A percentile compares a stretch with the other conserved stretches of the same genome.
These are phyloP conservation scores for Cancer borealis DNA, from an alignment of 2,888 invertebrate genomes.

Conservation along the genomic window DNA sequence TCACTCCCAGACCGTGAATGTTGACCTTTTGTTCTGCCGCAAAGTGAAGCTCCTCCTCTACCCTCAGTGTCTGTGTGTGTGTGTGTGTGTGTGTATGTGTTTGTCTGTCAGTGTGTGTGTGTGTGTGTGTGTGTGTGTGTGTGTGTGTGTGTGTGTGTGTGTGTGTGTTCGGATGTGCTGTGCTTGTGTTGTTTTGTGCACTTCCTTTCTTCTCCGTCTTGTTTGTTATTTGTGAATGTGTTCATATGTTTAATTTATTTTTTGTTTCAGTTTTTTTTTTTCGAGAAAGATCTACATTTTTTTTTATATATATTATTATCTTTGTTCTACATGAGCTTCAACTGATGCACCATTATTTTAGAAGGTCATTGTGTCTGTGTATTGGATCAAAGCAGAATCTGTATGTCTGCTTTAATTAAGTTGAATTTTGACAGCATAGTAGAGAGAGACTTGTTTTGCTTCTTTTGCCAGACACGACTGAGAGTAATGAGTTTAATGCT, in stretches of 20 bases:
- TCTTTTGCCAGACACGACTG: slow-evolving; percentile 3
- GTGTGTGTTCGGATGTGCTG: slow-evolving; percentile 27
- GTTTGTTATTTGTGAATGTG: slow-evolving; percentile 10
- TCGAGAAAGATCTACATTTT: neutral
- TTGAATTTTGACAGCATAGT: neutral
- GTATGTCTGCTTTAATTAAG: neutral
- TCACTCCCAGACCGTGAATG: neutral
- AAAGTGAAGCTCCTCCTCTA: neutral
- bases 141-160: slow-evolving; percentile 44
- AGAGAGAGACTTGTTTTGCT: neutral
- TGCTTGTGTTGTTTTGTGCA: slow-evolving; percentile 22
- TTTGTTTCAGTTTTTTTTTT: slow-evolving; percentile 5
- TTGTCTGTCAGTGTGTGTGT: neutral
- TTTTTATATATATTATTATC: neutral
- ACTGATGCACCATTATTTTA: neutral
- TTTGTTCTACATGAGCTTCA: neutral
- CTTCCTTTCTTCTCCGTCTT: neutral
- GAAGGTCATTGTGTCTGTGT: neutral
- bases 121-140: slow-evolving; percentile 26
- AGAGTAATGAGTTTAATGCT: neutral
- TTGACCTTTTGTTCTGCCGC: neutral
- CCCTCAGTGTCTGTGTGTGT: neutral
- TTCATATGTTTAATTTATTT: neutral
- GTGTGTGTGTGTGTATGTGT: slow-evolving; percentile 36
- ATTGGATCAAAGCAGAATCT: neutral